Evolutionary conservation across 2,888 invertebrate genomes (phyloP).

Genomic region (Euspilapteryx auroguttella): DNA sequence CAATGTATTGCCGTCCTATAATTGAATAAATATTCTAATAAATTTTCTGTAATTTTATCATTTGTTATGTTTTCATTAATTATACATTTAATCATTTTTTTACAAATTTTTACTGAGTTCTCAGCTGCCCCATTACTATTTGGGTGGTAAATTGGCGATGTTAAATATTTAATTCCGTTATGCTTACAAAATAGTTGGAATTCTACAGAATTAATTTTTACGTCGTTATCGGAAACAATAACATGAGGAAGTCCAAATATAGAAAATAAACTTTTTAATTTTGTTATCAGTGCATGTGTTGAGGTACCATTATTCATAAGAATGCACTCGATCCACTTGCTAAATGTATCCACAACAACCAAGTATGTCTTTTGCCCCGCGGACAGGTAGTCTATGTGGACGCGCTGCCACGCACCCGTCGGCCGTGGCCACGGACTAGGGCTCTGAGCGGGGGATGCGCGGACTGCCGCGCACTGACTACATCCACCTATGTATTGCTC

Average conservation of each 20-base stretch:
- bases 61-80: neutral
- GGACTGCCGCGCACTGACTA: neutral
- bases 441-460: constrained; percentile 2
- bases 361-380: constrained; percentile 2
- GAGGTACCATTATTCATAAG: constrained; percentile 1
- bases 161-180: constrained; percentile 4
- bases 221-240: constrained; percentile 3
- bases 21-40: neutral
- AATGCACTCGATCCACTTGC: constrained; percentile 7
- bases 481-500: no score
- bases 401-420: neutral
- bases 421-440: constrained; percentile 3
- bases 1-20: neutral
- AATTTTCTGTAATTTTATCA: neutral
- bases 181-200: neutral
- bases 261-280: constrained; percentile 5
- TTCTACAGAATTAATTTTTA: constrained; percentile 1
- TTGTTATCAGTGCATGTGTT: constrained; percentile 1
- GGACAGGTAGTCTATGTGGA: no score
- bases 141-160: constrained; percentile 5
- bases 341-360: neutral
- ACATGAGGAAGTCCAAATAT: constrained; percentile 3
- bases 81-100: constrained; percentile 7
- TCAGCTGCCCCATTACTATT: no score
- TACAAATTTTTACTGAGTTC: constrained; percentile 6